A percentile compares a stretch with the other conserved stretches of the same genome.
These are phyloP conservation scores for Embiotoca jacksoni DNA, from an alignment of 2,113 vertebrate species.

Conservation along the genomic window DNA sequence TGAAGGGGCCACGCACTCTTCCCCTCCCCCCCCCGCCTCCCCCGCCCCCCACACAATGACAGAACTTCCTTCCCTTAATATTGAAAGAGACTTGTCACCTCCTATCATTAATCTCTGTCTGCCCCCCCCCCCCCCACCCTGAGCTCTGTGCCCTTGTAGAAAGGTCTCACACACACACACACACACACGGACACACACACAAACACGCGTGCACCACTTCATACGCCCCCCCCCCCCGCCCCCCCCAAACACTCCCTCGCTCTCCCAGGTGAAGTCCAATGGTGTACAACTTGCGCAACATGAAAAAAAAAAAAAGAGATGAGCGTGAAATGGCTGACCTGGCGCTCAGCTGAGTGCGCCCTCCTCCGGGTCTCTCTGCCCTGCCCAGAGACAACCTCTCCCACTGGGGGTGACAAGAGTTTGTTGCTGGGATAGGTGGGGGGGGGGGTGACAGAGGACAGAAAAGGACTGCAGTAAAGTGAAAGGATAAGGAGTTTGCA, in stretches of 20 bases:
- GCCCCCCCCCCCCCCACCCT: slow-evolving; percentile 6
- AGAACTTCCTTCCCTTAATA: slow-evolving; percentile 53
- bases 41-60: slow-evolving; percentile 26
- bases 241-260: neutral
- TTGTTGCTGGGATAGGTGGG: neutral
- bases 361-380: neutral
- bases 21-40: neutral
- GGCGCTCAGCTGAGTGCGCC: slow-evolving; percentile 33
- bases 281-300: slow-evolving; percentile 47
- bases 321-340: slow-evolving; percentile 54
- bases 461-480: slow-evolving; percentile 31
- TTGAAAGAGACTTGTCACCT: slow-evolving; percentile 67
- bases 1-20: neutral
- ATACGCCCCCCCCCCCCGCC: neutral
- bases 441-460: slow-evolving; percentile 28
- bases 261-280: slow-evolving; percentile 30
- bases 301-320: slow-evolving; percentile 72
- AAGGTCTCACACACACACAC: slow-evolving; percentile 33
- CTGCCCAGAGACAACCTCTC: slow-evolving; percentile 46
- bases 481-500: slow-evolving; percentile 11
- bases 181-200: neutral
- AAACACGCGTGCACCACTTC: neutral
- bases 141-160: slow-evolving; percentile 65
- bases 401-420: slow-evolving; percentile 32
- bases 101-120: slow-evolving; percentile 75